A percentile compares a stretch with the other conserved stretches of the same genome.
Conservation (phyloP, 2,888 invertebrate genomes). For the Drosophila formosana region DNA sequence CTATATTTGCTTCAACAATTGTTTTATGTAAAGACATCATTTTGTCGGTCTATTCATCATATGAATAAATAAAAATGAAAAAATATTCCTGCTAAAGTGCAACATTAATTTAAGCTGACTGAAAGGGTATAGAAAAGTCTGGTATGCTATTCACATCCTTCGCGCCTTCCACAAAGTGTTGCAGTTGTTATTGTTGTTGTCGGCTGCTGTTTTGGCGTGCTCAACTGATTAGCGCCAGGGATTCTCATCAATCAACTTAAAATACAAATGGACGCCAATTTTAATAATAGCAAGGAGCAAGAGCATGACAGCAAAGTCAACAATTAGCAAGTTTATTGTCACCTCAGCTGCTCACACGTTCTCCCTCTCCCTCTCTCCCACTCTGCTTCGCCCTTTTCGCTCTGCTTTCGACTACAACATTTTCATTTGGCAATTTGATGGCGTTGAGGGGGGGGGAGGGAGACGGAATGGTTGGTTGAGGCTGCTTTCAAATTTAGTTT, state of each 20-base stretch:
- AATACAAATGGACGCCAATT: conserved; percentile 27
- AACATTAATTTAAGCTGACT: no score
- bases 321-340: conserved; percentile 8
- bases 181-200: conserved; percentile 11
- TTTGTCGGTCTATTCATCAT: no score
- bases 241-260: conserved; percentile 49
- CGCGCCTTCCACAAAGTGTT: not conserved
- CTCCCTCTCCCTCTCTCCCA: not conserved
- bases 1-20: no score
- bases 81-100: no score
- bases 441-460: not conserved
- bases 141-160: no score
- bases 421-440: not conserved
- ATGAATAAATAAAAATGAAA: no score
- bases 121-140: no score
- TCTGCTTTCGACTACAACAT: not conserved
- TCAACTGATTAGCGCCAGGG: conserved; percentile 37
- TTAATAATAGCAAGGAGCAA: conserved; percentile 23
- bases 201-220: conserved; percentile 15
- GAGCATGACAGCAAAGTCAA: not conserved
- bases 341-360: not conserved
- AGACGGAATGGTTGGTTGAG: not conserved
- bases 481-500: conserved; percentile 70
- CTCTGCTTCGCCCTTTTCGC: not conserved
- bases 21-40: no score